A percentile compares a stretch with the other conserved stretches of the same genome.
Conservation (phyloP, 1,140 invertebrate genomes). For the Orchestia grillus region DNA sequence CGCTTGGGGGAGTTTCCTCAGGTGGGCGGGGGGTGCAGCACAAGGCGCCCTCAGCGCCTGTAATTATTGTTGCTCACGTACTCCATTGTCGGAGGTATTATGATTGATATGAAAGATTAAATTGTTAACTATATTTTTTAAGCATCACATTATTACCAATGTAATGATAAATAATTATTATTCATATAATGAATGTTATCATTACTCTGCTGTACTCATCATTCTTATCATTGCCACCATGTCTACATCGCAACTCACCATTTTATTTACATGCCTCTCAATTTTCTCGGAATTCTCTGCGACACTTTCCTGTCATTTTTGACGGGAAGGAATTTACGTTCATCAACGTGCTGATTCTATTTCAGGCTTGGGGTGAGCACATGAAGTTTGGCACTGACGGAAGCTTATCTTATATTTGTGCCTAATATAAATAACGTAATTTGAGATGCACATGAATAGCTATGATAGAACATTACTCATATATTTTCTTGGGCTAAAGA, state of each 20-base stretch:
- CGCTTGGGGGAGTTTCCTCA: no score
- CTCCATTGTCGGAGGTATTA: no score
- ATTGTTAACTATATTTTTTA: background rate
- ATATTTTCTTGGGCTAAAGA: background rate
- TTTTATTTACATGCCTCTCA: background rate
- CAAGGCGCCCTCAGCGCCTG: no score
- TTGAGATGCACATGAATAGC: background rate
- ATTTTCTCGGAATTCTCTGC: background rate
- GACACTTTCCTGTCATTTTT: background rate
- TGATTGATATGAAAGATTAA: no score
- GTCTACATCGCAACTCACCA: background rate
- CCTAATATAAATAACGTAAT: no score
- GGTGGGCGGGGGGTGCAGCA: no score
- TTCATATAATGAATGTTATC: background rate
- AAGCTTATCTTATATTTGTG: no score
- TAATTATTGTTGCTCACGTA: no score
- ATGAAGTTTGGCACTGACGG: background rate
- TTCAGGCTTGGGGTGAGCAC: background rate
- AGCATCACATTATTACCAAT: background rate
- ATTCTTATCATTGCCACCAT: background rate
- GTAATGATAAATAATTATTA: background rate
- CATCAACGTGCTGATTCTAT: background rate
- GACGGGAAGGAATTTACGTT: background rate
- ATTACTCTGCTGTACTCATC: background rate
- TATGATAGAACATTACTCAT: background rate